Evolutionary conservation across 2,113 vertebrate species (phyloP).

Genomic region (Cottus gobio): DNA sequence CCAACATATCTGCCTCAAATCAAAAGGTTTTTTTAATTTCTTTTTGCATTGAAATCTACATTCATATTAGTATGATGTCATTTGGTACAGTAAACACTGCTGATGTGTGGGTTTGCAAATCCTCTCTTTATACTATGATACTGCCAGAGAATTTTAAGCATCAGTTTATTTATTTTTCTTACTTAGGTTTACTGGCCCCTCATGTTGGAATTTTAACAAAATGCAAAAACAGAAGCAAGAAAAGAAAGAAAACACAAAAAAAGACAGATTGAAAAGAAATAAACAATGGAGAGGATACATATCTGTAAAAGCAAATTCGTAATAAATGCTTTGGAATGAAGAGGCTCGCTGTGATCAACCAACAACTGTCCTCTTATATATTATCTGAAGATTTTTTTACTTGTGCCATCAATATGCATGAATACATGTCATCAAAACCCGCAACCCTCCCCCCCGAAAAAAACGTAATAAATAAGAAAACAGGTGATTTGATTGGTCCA

Average conservation of each 20-base stretch:
- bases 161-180: slow-evolving; percentile 30
- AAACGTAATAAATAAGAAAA: slow-evolving; percentile 82
- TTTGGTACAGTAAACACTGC: slow-evolving; percentile 72
- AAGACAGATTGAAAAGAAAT: slow-evolving; percentile 46
- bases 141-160: slow-evolving; percentile 39
- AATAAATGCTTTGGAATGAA: slow-evolving; percentile 83
- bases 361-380: slow-evolving; percentile 73
- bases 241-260: slow-evolving; percentile 27
- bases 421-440: slow-evolving; percentile 49
- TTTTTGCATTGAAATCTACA: slow-evolving; percentile 76
- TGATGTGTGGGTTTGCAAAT: slow-evolving; percentile 46
- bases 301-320: slow-evolving; percentile 81
- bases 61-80: slow-evolving; percentile 78
- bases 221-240: slow-evolving; percentile 47
- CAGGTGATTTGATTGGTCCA: slow-evolving; percentile 79
- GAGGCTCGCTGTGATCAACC: slow-evolving; percentile 52
- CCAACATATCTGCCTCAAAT: slow-evolving; percentile 33
- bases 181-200: slow-evolving; percentile 59
- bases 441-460: slow-evolving; percentile 12
- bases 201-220: slow-evolving; percentile 52
- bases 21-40: slow-evolving; percentile 64
- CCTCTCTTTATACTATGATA: slow-evolving; percentile 43
- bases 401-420: slow-evolving; percentile 58
- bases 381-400: slow-evolving; percentile 62
- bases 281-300: slow-evolving; percentile 64